A percentile compares a stretch with the other conserved stretches of the same genome.
These are phyloP conservation scores for Yasuhikotakia modesta DNA, from an alignment of 2,797 vertebrate genomes.

Conservation along the genomic window DNA sequence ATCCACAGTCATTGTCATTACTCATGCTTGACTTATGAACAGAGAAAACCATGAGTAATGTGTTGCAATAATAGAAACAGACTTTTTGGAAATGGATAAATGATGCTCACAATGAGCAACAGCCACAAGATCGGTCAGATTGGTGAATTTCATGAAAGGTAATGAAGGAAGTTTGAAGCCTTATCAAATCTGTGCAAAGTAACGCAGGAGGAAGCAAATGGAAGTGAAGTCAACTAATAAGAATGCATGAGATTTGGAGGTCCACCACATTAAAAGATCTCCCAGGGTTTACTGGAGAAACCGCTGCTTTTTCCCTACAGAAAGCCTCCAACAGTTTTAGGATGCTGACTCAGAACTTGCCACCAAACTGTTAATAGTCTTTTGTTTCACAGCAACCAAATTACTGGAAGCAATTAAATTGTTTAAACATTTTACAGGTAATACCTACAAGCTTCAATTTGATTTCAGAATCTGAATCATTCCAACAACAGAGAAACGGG, in stretches of 20 bases:
- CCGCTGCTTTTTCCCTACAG: conserved; percentile 49
- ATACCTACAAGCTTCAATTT: not conserved
- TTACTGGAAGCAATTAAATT: conserved; percentile 3
- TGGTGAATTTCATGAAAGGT: conserved; percentile 38
- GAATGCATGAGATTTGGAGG: conserved; percentile 68
- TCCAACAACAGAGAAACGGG: too few relatives aligned
- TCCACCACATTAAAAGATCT: conserved; percentile 72
- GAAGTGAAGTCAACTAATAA: conserved; percentile 71
- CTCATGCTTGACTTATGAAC: conserved; percentile 8
- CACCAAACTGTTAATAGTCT: conserved; percentile 50
- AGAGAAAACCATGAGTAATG: conserved; percentile 6
- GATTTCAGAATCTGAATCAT: too few relatives aligned
- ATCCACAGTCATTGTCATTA: conserved; percentile 25
- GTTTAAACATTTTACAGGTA: not conserved
- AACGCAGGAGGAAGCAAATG: conserved; percentile 52
- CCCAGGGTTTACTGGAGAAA: conserved; percentile 62
- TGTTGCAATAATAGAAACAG: not conserved
- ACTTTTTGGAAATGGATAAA: not conserved
- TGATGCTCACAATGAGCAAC: conserved; percentile 1
- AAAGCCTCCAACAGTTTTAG: conserved; percentile 59
- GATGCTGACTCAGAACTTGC: conserved; percentile 58
- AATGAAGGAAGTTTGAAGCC: conserved; percentile 60
- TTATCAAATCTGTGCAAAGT: conserved; percentile 58
- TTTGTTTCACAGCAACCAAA: conserved; percentile 37
- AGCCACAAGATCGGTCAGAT: not conserved